These are phyloP conservation scores for Tiliqua scincoides DNA, from an alignment of 2,113 vertebrate genomes.

Conservation along the genomic window DNA sequence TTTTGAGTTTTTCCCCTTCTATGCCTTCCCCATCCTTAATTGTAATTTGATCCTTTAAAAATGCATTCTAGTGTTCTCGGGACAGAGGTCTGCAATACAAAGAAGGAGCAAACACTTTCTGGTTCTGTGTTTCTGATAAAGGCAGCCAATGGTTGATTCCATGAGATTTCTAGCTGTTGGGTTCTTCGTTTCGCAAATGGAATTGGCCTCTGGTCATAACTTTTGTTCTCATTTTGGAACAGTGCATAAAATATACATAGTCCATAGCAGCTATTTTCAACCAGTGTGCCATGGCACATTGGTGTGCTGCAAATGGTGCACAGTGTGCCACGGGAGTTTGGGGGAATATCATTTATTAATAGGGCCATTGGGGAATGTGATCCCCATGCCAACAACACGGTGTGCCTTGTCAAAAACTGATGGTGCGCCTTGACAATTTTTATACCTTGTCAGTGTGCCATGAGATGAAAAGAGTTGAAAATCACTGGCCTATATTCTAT, in stretches of 20 bases:
- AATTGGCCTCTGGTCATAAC: background rate
- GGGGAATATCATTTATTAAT: no score
- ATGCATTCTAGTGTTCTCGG: background rate
- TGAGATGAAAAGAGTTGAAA: no score
- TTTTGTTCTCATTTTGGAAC: background rate
- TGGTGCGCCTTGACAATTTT: no score
- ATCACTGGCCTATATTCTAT: background rate
- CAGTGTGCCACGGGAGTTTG: no score
- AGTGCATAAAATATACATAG: background rate
- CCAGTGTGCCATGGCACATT: no score
- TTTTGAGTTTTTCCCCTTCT: background rate
- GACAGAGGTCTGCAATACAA: background rate
- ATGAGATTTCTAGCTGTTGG: background rate
- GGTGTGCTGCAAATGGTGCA: no score
- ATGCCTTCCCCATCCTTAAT: background rate
- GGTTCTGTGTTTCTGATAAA: no score
- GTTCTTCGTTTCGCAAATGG: background rate
- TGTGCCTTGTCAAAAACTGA: no score
- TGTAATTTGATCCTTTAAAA: background rate
- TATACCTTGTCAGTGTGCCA: no score
- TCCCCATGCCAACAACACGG: no score
- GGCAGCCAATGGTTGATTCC: background rate
- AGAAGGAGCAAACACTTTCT: background rate
- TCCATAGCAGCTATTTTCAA: no score
- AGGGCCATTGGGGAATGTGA: no score